Evolutionary conservation across 1,140 invertebrate genomes (phyloP), one percentile per base, ranked within the genome.

Genomic region (Cydia pomonella): DNA sequence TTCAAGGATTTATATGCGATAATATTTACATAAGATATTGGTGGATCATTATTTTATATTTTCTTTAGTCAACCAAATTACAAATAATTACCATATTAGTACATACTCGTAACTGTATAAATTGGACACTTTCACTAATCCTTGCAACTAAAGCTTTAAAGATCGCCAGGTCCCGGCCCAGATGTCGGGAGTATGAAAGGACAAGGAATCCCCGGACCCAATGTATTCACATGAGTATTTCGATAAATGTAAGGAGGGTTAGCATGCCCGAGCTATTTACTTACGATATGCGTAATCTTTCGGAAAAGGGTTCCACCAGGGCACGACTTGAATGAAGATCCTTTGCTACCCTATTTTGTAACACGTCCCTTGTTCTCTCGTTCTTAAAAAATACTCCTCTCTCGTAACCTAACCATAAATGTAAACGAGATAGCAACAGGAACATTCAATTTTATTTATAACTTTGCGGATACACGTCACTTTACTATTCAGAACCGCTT

Each of bases 141-240:
- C 18, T 10, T 21, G 21, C 10, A 7, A 23, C 41, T 7, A n/a
- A 23, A 21, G 21, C 1, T 59, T 38, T 21, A n/a, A 18, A 33
- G 29, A 69, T 25, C 64, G 29, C 64, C 2, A 64, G 63, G 5
- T 41, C 27, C 63, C 64, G 9, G 29, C 27, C 29, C 44, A 33
- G 27, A 41, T 38, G 64, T 21, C 29, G 29, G 29, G 75, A 66
- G 76, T 76, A 83, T 81, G 78, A 84, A 86, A 84, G 81, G 75
- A 77, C 80, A 84, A 75, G 53, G 77, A 74, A 82, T 77, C 74
- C 78, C 27, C 75, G 75, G 76, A 81, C 77, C 80, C 80, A 78
- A 82, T 80, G 82, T 86, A 88, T 90, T 90, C 87, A 90, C 86
- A 89, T 86, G 84, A 84, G 76, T 82, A 81, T 85, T 84, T 79